Percentiles rank a stretch among this genome's conserved stretches.
These are phyloP conservation scores for Semnornis frantzii DNA, from an alignment of 2,113 vertebrate genomes.

Conservation along the genomic window DNA sequence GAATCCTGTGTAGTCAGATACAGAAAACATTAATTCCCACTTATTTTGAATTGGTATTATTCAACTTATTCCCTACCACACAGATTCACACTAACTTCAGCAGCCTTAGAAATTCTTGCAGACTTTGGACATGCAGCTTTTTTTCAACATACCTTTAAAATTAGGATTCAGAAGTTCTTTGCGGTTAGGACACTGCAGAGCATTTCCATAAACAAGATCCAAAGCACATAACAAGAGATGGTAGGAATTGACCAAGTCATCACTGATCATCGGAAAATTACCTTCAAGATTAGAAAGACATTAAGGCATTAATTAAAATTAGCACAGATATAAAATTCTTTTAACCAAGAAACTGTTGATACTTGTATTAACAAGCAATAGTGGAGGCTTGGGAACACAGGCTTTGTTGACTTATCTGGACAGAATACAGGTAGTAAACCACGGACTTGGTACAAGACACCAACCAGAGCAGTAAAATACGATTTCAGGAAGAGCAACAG, in stretches of 20 bases:
- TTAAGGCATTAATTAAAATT: background rate
- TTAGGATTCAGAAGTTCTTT: slow-evolving; percentile 90
- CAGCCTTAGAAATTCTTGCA: background rate
- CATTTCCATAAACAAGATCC: slow-evolving; percentile 91
- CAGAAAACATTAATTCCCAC: background rate
- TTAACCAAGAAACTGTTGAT: background rate
- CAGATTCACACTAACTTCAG: background rate
- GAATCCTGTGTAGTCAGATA: background rate
- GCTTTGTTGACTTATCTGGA: background rate
- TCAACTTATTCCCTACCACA: background rate
- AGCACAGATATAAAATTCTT: background rate
- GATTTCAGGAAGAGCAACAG: background rate
- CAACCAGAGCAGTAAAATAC: background rate
- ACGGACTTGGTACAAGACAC: background rate
- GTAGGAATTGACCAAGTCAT: slow-evolving; percentile 96
- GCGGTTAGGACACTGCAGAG: slow-evolving; percentile 87
- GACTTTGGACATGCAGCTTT: background rate
- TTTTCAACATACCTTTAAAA: slow-evolving; percentile 84
- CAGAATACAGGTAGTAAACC: background rate
- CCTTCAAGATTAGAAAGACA: slow-evolving; percentile 71
- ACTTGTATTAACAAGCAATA: background rate
- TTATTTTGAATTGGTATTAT: background rate
- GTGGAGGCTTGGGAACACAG: background rate
- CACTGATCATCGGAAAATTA: slow-evolving; percentile 97
- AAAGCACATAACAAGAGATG: slow-evolving; percentile 92